Conservation (phyloP, 1,140 invertebrate species). For the Papilio polyxenes region DNA sequence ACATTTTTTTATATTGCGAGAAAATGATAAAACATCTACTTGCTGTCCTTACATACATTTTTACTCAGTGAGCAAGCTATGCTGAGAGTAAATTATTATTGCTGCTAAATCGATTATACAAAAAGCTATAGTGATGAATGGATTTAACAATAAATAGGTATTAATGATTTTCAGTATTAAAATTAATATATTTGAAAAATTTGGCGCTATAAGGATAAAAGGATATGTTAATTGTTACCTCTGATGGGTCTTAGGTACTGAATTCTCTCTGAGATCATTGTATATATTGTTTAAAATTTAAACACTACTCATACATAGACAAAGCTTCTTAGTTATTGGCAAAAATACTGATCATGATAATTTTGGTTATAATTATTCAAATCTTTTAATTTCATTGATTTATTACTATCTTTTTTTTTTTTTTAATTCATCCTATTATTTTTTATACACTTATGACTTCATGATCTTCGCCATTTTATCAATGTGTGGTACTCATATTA, state of each 20-base stretch:
- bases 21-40: constrained; percentile 36
- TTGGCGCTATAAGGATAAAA: constrained; percentile 24
- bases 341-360: no score
- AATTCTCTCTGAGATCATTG: constrained; percentile 36
- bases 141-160: constrained; percentile 27
- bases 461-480: no score
- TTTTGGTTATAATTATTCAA: no score
- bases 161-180: not conserved
- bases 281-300: not conserved
- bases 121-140: constrained; percentile 31
- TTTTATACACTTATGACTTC: no score
- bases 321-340: not conserved
- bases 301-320: not conserved
- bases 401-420: no score
- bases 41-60: constrained; percentile 52
- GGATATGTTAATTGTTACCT: constrained; percentile 25
- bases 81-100: constrained; percentile 53
- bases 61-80: constrained; percentile 52
- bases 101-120: constrained; percentile 41
- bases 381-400: no score
- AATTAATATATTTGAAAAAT: constrained; percentile 23
- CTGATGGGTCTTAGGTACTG: constrained; percentile 26
- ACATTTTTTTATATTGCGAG: not conserved
- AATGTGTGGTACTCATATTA: no score
- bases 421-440: no score